A percentile compares a stretch with the other conserved stretches of the same genome.
phyloP scores from a whole-genome alignment of 2,113 vertebrate species.

The Pipra filicauda region DNA sequence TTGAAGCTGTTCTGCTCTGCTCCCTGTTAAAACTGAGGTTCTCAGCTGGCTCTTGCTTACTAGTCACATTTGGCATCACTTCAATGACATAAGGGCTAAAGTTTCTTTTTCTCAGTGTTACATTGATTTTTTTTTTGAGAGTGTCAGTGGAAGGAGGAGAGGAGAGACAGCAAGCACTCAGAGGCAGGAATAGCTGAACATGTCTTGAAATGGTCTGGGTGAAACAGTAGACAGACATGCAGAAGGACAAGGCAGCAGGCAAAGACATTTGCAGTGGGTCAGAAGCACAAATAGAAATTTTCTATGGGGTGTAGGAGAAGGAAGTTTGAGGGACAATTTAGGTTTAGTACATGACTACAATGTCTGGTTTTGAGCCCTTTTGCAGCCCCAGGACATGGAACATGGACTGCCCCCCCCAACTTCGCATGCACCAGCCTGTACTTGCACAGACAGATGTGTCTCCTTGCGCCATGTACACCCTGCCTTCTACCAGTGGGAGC shows the following conservation, averaged over 20 bases:
- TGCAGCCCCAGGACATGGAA: neutral
- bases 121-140: neutral
- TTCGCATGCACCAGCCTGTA: neutral
- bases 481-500: neutral
- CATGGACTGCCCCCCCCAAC: neutral
- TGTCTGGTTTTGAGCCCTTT: neutral
- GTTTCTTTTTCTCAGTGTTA: neutral
- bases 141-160: neutral
- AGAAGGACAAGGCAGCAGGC: neutral
- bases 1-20: neutral
- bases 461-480: neutral
- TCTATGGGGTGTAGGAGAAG: accelerated
- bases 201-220: neutral
- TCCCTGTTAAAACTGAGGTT: accelerated
- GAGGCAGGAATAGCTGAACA: neutral
- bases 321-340: neutral
- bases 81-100: neutral
- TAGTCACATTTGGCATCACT: neutral
- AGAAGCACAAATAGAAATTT: neutral
- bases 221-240: neutral
- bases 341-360: neutral
- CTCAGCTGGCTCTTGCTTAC: neutral
- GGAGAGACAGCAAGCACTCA: neutral
- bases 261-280: neutral
- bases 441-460: neutral